These are phyloP conservation scores for Penaeus japonicus DNA, from an alignment of 1,140 invertebrate species.

Conservation along the genomic window DNA sequence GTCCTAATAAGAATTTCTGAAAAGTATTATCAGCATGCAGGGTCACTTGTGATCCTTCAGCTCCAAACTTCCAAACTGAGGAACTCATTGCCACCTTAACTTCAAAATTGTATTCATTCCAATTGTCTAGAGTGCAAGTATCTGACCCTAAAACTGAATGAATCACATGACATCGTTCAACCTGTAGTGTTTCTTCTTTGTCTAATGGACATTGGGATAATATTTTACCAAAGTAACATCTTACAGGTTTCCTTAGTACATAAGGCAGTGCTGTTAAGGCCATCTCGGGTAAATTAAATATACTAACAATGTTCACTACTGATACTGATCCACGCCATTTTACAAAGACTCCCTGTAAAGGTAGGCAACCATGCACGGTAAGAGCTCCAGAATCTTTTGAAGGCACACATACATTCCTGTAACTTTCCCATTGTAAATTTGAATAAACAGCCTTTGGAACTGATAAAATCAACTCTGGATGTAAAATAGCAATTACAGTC, in stretches of 20 bases:
- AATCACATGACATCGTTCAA: constrained; percentile 33
- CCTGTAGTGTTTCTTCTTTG: neutral
- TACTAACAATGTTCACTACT: constrained; percentile 10
- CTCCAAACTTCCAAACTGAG: constrained; percentile 42
- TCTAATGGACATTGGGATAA: neutral
- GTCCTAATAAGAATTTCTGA: constrained; percentile 14
- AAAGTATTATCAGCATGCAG: constrained; percentile 25
- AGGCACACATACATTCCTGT: constrained; percentile 47
- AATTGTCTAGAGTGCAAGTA: constrained; percentile 32
- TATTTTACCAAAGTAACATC: constrained; percentile 35
- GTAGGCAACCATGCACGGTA: constrained; percentile 29
- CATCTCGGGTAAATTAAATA: constrained; percentile 33
- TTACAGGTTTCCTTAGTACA: neutral
- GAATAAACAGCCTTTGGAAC: neutral
- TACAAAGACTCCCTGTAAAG: constrained; percentile 37
- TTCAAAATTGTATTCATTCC: constrained; percentile 47
- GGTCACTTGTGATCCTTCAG: constrained; percentile 7
- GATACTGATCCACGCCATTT: constrained; percentile 44
- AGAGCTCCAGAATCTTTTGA: constrained; percentile 24
- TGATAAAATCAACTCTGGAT: neutral
- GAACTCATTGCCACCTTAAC: constrained; percentile 38
- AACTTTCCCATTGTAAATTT: constrained; percentile 36
- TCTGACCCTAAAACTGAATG: constrained; percentile 28
- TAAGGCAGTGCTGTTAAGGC: constrained; percentile 13
- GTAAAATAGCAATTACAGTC: neutral